phyloP scores from a whole-genome alignment of 2,113 vertebrate genomes.

The Saimiri boliviensis region DNA sequence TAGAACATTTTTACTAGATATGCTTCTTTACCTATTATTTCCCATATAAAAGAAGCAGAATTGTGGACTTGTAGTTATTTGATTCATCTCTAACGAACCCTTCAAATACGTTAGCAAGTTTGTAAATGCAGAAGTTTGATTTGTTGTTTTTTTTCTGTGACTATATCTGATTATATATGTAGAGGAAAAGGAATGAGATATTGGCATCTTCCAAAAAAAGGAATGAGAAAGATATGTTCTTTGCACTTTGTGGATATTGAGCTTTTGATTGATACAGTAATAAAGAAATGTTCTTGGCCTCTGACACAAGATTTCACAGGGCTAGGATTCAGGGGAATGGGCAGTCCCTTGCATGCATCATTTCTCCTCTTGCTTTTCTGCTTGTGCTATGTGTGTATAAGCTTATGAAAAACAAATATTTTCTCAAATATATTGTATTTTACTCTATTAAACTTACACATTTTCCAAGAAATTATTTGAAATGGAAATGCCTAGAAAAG shows the following conservation, averaged over 20 bases:
- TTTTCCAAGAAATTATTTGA: slow-evolving; percentile 35
- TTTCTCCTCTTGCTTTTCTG: not conserved
- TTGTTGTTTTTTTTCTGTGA: not conserved
- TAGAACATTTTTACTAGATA: not conserved
- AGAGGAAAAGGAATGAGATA: slow-evolving; percentile 22
- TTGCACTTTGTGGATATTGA: slow-evolving; percentile 59
- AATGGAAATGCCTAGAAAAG: not conserved
- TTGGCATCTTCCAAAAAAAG: slow-evolving; percentile 11
- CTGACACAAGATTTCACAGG: slow-evolving; percentile 47
- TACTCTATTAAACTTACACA: slow-evolving; percentile 2
- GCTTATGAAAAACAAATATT: not conserved
- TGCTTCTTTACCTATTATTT: slow-evolving; percentile 14
- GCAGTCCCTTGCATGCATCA: not conserved
- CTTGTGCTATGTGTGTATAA: not conserved
- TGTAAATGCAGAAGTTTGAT: not conserved
- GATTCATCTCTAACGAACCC: not conserved
- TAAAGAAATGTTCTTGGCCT: slow-evolving; percentile 79
- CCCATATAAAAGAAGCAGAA: not conserved
- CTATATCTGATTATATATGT: not conserved
- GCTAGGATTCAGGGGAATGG: not conserved
- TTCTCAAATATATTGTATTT: not conserved
- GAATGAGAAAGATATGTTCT: slow-evolving; percentile 65
- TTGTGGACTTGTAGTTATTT: not conserved
- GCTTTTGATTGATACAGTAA: slow-evolving; percentile 71
- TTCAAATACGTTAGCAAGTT: not conserved